Conservation (phyloP, 2,797 vertebrate genomes). For the Aeoliscus strigatus region DNA sequence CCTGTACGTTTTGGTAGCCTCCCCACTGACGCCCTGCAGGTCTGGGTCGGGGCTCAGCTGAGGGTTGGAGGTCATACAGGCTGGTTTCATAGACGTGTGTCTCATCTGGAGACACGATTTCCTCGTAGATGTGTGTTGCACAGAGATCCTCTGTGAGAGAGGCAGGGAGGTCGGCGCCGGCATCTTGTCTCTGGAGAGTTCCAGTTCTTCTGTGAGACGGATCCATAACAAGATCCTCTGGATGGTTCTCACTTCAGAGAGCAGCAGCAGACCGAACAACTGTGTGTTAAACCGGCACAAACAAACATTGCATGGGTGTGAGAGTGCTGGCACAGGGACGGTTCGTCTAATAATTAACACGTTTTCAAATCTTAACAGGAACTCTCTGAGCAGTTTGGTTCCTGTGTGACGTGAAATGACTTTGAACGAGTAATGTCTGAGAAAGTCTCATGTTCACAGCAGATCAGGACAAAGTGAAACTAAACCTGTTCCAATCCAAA, state of each 20-base stretch:
- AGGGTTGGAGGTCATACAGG: background rate
- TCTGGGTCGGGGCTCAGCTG: background rate
- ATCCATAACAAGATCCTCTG: constrained; percentile 45
- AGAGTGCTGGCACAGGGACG: constrained; percentile 2
- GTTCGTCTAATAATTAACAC: constrained; percentile 65
- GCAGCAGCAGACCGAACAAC: no score
- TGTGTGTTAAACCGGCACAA: background rate
- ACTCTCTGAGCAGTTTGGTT: constrained; percentile 1
- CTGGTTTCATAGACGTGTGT: constrained; percentile 3
- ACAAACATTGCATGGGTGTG: background rate
- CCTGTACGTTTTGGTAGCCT: background rate
- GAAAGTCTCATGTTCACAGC: no score
- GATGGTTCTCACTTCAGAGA: constrained; percentile 20
- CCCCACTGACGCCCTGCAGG: background rate
- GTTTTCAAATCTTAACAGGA: constrained; percentile 58
- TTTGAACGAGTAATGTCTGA: no score
- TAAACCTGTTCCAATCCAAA: no score
- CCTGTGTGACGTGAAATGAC: no score
- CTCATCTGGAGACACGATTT: background rate
- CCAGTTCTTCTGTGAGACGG: background rate
- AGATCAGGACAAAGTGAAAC: no score
- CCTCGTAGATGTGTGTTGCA: background rate
- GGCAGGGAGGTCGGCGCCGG: background rate
- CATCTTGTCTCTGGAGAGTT: constrained; percentile 10
- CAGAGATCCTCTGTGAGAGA: constrained; percentile 14